phyloP scores from a whole-genome alignment of 2,797 vertebrate species.

The Semotilus atromaculatus region DNA sequence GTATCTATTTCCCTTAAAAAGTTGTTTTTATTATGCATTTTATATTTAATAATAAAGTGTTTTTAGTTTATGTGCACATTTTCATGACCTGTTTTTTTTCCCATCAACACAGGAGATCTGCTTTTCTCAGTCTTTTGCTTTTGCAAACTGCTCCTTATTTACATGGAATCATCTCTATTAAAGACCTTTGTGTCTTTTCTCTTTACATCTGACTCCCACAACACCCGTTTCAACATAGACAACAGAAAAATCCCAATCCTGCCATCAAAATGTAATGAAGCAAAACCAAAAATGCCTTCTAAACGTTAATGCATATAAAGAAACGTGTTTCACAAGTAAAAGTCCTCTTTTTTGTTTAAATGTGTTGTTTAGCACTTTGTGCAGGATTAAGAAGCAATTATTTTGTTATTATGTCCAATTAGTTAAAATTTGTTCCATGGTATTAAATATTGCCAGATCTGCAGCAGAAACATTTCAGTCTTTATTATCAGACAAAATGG shows the following conservation, averaged over 20 bases:
- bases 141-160: neutral
- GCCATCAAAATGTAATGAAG: neutral
- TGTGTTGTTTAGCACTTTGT: neutral
- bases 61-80: neutral
- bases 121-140: neutral
- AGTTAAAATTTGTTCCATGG: neutral
- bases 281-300: neutral
- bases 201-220: neutral
- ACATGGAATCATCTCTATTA: neutral
- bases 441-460: neutral
- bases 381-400: neutral
- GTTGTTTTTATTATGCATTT: no score
- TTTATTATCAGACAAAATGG: conserved; percentile 11
- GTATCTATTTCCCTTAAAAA: no score
- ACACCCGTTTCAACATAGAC: neutral
- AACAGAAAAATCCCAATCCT: neutral
- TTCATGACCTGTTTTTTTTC: conserved; percentile 17
- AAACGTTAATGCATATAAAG: neutral
- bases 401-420: neutral
- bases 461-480: neutral
- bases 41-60: no score
- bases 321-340: neutral
- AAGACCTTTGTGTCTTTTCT: neutral
- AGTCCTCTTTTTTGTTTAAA: neutral
- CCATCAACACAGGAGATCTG: neutral